Evolutionary conservation across 1,140 invertebrate species (phyloP).

Genomic region (Lethocerus indicus): DNA sequence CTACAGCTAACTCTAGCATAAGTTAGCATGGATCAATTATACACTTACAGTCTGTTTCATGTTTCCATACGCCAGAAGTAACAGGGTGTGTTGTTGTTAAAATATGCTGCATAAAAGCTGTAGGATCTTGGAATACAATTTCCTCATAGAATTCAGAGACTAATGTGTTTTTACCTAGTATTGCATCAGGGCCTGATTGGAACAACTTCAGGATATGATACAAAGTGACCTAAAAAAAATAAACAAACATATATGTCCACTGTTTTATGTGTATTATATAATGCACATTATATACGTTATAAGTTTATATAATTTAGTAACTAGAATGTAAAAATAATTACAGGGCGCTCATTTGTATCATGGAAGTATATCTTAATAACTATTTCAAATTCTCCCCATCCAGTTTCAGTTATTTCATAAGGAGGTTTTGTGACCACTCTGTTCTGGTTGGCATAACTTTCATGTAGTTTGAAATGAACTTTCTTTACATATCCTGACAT

Average conservation of each 20-base stretch:
- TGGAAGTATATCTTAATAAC: constrained; percentile 96
- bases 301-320: constrained; percentile 1
- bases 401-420: constrained; percentile 95
- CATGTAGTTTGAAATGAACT: constrained; percentile 93
- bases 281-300: neutral
- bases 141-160: constrained; percentile 94
- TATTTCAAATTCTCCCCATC: constrained; percentile 99
- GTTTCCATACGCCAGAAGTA: constrained; percentile 54
- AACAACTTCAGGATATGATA: constrained; percentile 95
- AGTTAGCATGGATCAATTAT: constrained; percentile 1
- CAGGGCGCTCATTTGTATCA: constrained; percentile 89
- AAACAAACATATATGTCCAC: neutral
- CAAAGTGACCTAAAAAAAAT: constrained; percentile 57
- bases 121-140: constrained; percentile 94
- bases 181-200: constrained; percentile 49
- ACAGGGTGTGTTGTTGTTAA: constrained; percentile 58
- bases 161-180: constrained; percentile 55
- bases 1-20: too few relatives aligned
- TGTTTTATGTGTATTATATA: constrained; percentile 1
- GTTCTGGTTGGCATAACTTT: constrained; percentile 92
- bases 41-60: constrained; percentile 81
- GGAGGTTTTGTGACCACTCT: constrained; percentile 86
- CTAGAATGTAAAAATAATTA: constrained; percentile 30
- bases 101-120: constrained; percentile 79
- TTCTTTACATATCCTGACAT: constrained; percentile 93